Percentiles rank a stretch among this genome's conserved stretches.
These are phyloP conservation scores for Pituophis catenifer DNA, from an alignment of 2,113 vertebrate genomes.

Conservation along the genomic window DNA sequence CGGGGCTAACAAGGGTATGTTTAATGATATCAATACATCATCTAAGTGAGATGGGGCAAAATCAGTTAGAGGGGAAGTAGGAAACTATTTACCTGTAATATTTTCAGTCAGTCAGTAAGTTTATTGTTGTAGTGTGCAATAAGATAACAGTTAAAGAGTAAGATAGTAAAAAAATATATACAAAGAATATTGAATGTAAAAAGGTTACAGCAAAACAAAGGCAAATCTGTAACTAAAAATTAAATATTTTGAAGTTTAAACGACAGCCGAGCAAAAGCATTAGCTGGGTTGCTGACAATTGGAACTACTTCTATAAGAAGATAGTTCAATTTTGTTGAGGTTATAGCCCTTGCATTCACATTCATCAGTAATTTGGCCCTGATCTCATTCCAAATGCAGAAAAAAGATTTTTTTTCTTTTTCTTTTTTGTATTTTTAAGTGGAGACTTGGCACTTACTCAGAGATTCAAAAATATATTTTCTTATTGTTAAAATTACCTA, in stretches of 20 bases:
- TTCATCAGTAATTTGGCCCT: background rate
- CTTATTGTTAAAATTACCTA: background rate
- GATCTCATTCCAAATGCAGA: background rate
- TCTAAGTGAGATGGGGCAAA: background rate
- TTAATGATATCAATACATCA: background rate
- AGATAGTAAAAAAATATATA: background rate
- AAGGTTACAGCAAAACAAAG: background rate
- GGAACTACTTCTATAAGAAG: background rate
- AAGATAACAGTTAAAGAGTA: background rate
- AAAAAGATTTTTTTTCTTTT: background rate
- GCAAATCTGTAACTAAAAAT: background rate
- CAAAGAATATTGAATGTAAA: background rate
- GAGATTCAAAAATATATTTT: background rate
- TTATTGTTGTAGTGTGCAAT: background rate
- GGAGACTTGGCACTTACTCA: background rate
- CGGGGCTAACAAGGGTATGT: background rate
- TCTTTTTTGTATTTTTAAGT: background rate
- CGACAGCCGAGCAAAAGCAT: background rate
- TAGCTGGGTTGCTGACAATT: background rate
- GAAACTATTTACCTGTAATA: background rate
- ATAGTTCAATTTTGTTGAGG: background rate
- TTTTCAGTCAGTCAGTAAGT: background rate
- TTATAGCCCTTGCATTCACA: background rate
- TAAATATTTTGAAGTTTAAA: background rate
- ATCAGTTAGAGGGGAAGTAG: background rate